Evolutionary conservation across 64 coral and sea anemone species (phyloP).

Genomic region (Hydrozoanthus tunicans): DNA sequence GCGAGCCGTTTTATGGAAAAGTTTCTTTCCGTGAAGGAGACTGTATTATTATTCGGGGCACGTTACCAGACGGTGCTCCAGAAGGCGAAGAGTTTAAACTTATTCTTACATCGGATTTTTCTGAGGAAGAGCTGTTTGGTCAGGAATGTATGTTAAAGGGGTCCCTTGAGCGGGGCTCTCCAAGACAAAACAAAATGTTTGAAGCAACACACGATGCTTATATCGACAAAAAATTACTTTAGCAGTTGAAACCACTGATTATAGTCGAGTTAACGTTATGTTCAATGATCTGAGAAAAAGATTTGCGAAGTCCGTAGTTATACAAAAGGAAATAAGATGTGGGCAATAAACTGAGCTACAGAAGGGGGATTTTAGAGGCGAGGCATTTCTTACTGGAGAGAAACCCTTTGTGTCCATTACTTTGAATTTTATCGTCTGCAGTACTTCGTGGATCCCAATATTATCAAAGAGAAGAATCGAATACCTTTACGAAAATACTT

Average conservation of each 20-base stretch:
- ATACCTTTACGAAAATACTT: no score
- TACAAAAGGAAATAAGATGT: no score
- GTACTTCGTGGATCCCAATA: no score
- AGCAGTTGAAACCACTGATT: no score
- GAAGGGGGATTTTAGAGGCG: no score
- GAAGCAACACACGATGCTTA: conserved; percentile 56
- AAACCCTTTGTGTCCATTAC: no score
- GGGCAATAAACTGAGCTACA: no score
- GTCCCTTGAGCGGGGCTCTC: conserved; percentile 22
- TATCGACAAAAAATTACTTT: conserved; percentile 56
- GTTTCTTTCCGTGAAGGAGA: conserved; percentile 59
- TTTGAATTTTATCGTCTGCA: no score
- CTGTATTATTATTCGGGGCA: conserved; percentile 45
- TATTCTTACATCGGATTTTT: conserved; percentile 33
- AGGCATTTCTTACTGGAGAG: no score
- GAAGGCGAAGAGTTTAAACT: conserved; percentile 52
- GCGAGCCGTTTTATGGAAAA: conserved; percentile 55
- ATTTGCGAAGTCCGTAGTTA: neutral
- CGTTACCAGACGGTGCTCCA: conserved; percentile 24
- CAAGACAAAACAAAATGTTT: conserved; percentile 25
- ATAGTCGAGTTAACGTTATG: neutral
- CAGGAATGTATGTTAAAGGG: conserved; percentile 46
- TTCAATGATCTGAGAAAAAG: neutral
- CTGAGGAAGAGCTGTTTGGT: conserved; percentile 28
- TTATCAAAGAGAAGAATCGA: no score